Evolutionary conservation across 2,113 vertebrate genomes (phyloP).

Genomic region (Chloropsis hardwickii): DNA sequence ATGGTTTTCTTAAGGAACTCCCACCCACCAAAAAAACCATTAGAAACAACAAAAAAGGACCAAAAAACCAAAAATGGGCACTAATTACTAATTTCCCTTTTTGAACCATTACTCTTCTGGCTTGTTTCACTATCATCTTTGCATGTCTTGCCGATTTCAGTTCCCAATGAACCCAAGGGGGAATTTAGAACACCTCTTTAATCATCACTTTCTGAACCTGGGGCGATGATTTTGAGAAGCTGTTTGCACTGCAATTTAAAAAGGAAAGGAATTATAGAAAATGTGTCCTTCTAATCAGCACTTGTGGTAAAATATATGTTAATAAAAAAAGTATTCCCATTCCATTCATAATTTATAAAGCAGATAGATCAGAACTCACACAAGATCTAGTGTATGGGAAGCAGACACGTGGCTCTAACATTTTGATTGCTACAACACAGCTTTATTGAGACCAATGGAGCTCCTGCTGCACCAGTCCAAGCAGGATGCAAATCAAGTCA

Average conservation of each 20-base stretch:
- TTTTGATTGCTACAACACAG: neutral
- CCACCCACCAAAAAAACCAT: fast-evolving
- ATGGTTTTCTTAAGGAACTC: neutral
- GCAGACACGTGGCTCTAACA: neutral
- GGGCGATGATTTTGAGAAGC: neutral
- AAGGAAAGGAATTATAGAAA: constrained; percentile 29
- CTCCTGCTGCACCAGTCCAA: neutral
- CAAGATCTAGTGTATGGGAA: neutral
- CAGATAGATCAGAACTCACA: neutral
- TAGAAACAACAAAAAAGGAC: neutral
- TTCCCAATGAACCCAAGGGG: neutral
- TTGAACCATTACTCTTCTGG: neutral
- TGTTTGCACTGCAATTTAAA: constrained; percentile 16
- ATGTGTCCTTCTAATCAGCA: neutral
- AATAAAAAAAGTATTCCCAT: constrained; percentile 27
- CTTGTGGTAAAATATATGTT: constrained; percentile 35
- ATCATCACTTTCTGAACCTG: constrained; percentile 5
- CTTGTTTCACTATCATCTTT: neutral
- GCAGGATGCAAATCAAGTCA: neutral
- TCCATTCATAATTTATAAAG: constrained; percentile 38
- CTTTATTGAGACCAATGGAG: neutral
- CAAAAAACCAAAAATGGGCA: neutral
- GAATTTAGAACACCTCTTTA: neutral
- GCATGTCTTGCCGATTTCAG: neutral
- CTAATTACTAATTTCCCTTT: neutral